phyloP scores from a whole-genome alignment of 2,888 invertebrate species.

The Autographa gamma region DNA sequence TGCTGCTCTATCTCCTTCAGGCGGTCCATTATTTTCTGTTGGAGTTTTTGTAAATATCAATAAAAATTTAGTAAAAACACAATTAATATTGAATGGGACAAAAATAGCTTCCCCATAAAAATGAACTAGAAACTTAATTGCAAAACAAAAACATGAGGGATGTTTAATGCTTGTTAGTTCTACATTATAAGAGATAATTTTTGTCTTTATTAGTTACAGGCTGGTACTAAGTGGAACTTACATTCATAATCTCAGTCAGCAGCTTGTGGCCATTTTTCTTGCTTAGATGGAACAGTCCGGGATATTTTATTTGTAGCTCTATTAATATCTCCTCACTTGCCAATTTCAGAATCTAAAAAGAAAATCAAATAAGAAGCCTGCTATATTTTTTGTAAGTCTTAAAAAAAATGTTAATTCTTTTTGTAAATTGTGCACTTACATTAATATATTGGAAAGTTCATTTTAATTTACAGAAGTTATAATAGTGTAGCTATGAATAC shows the following conservation, averaged over 20 bases:
- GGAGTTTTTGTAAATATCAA: neutral
- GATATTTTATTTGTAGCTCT: conserved; percentile 71
- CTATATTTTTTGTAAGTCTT: too few species aligned
- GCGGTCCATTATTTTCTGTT: conserved; percentile 70
- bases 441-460: too few species aligned
- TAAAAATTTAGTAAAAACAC: too few species aligned
- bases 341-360: conserved; percentile 55
- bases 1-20: conserved; percentile 57
- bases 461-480: too few species aligned
- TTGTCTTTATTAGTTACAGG: too few species aligned
- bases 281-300: conserved; percentile 64
- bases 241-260: conserved; percentile 63
- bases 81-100: too few species aligned
- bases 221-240: conserved; percentile 25
- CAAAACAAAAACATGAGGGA: neutral
- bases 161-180: neutral
- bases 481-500: too few species aligned
- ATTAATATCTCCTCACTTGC: conserved; percentile 63
- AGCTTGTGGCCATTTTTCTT: conserved; percentile 62
- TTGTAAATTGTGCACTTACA: too few species aligned
- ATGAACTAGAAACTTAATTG: too few species aligned
- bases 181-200: neutral
- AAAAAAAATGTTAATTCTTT: too few species aligned
- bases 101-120: too few species aligned
- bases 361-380: neutral